A percentile compares a stretch with the other conserved stretches of the same genome.
phyloP scores from a whole-genome alignment of 2,797 vertebrate species.

The Takifugu rubripes region DNA sequence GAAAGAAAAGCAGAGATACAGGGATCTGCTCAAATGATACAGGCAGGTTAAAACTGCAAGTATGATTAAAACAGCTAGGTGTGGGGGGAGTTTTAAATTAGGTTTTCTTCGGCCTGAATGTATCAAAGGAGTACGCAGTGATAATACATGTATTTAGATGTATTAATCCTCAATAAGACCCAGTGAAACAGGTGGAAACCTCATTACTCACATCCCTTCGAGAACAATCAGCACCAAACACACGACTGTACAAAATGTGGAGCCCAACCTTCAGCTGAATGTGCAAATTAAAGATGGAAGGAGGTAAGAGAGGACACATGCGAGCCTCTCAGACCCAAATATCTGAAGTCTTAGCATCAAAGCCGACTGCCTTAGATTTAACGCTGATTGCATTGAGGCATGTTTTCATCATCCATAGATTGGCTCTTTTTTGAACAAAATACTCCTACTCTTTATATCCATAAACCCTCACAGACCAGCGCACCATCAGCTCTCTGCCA shows the following conservation, averaged over 20 bases:
- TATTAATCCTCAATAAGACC: slow-evolving; percentile 8
- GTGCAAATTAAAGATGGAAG: neutral
- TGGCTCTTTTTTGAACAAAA: too few species aligned
- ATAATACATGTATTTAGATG: neutral
- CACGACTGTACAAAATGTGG: neutral
- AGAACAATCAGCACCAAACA: slow-evolving; percentile 14
- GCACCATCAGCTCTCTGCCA: neutral
- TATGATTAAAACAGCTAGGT: neutral
- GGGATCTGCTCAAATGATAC: neutral
- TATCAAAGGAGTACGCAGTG: too few species aligned
- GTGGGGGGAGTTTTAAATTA: too few species aligned
- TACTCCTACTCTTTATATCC: neutral
- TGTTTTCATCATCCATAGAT: too few species aligned
- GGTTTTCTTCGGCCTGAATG: too few species aligned
- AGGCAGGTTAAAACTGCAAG: neutral
- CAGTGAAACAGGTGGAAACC: neutral
- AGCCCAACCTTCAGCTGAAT: slow-evolving; percentile 7
- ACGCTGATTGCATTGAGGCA: too few species aligned
- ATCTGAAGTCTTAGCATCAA: neutral
- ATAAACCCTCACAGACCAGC: slow-evolving; percentile 12
- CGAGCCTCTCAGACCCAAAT: neutral
- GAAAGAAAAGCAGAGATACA: too few species aligned
- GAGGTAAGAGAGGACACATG: too few species aligned
- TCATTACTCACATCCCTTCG: slow-evolving; percentile 22
- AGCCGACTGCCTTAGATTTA: too few species aligned